A percentile compares a stretch with the other conserved stretches of the same genome.
phyloP scores from a whole-genome alignment of 1,140 invertebrate species.

The Latrodectus geometricus region DNA sequence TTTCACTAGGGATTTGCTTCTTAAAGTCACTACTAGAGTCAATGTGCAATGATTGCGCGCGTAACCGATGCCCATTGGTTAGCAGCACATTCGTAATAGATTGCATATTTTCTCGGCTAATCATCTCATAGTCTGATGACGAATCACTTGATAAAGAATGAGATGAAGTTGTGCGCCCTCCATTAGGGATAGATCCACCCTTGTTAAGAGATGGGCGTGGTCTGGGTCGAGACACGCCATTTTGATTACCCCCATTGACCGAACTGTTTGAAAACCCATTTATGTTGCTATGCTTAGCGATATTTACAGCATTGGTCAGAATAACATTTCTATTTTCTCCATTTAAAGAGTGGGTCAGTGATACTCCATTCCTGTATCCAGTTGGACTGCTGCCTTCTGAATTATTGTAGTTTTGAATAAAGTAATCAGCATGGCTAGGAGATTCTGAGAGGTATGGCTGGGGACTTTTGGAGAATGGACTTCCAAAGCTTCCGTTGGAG shows the following conservation, averaged over 20 bases:
- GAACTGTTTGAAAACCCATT: slow-evolving; percentile 22
- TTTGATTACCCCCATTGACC: not conserved
- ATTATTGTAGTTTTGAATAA: slow-evolving; percentile 18
- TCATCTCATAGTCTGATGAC: slow-evolving; percentile 47
- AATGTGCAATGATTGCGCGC: slow-evolving; percentile 35
- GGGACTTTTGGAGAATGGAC: slow-evolving; percentile 52
- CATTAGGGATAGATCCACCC: slow-evolving; percentile 22
- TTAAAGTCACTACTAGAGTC: slow-evolving; percentile 36
- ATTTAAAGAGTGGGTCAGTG: not conserved
- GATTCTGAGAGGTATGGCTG: slow-evolving; percentile 20
- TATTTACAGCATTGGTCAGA: slow-evolving; percentile 10
- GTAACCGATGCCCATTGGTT: slow-evolving; percentile 33
- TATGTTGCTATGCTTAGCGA: slow-evolving; percentile 23
- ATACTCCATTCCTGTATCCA: slow-evolving; percentile 14
- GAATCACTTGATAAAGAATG: slow-evolving; percentile 38
- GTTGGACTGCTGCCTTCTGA: slow-evolving; percentile 30
- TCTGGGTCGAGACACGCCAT: slow-evolving; percentile 44
- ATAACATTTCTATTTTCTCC: slow-evolving; percentile 13
- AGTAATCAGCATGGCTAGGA: slow-evolving; percentile 40
- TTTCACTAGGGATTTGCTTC: not conserved
- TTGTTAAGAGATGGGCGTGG: slow-evolving; percentile 36
- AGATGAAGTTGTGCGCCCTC: slow-evolving; percentile 31
- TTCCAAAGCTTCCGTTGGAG: slow-evolving; percentile 46
- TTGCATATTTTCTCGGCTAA: slow-evolving; percentile 52
- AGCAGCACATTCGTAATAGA: slow-evolving; percentile 45